Base-by-base conservation (phyloP, 2,797 vertebrate species). In the Liasis olivaceus region DNA sequence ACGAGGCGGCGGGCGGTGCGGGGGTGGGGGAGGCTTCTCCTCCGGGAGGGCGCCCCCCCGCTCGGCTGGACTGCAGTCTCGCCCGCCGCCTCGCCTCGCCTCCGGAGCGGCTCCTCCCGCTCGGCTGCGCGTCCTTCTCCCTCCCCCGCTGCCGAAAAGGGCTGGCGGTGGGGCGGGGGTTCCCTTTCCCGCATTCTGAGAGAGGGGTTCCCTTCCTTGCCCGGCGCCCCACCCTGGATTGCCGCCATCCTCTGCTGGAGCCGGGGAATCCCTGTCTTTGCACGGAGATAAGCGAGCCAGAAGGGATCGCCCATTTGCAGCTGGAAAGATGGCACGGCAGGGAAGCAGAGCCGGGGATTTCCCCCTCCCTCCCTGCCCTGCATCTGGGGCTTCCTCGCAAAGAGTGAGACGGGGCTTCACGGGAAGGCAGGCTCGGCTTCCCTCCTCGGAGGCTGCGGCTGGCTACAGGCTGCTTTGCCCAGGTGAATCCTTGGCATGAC, bases 1-100 rank as follows among this genome's bases (percentile, higher is more conserved):
- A 93, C 93, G 94, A 95, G 93, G 94, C 95, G 1, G 1, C 3
- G 1, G 15, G 17, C 31, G 90, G 2, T 7, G 15, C 36, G 1
- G 63, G 22, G 22, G 22, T 22, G 62, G 7, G 24, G 11, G 28
- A 26, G 63, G 64, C 14, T 59, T 14, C 58, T 59, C 24, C n/a
- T 88, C 60, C 84, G 15, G n/a, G 58, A 89, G 17, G 51, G 64
- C n/a, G 58, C 14, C 59, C 42, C 2, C 17, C 56, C 5, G 1
- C 69, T 15, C 11, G 2, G 14, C 59, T n/a, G 72, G 58, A 64
- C 31, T 66, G 84, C 63, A 56, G 11, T 7, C 31, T 9, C n/a
- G 84, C 47, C 77, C 59, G 59, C 13, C 31, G 31, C 31, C 31
- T 36, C 26, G 64, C 15, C 26, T 28, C n/a, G 3, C 51, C 51